phyloP scores from a whole-genome alignment of 2,797 vertebrate genomes.

The Ispidina picta region DNA sequence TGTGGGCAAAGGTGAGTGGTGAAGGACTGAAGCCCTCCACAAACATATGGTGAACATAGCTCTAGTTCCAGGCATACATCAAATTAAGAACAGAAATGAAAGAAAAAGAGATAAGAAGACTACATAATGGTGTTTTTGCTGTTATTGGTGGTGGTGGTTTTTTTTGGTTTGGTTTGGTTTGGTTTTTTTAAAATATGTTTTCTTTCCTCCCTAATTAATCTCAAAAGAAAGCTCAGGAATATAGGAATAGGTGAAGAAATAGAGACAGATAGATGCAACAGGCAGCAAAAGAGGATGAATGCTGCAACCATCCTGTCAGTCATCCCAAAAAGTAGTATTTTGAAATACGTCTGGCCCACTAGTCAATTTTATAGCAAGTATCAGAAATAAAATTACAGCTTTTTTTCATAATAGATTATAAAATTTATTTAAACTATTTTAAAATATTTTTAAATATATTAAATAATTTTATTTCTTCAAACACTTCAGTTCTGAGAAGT shows the following conservation, averaged over 20 bases:
- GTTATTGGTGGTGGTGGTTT: too few species aligned
- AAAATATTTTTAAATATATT: too few species aligned
- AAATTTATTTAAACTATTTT: not conserved
- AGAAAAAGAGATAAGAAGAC: not conserved
- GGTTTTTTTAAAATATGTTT: rapidly evolving
- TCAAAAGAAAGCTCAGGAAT: not conserved
- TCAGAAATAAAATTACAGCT: not conserved
- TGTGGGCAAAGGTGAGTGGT: not conserved
- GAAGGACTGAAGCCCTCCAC: not conserved
- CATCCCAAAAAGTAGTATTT: not conserved
- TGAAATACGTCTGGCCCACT: not conserved
- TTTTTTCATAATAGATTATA: not conserved
- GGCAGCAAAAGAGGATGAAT: not conserved
- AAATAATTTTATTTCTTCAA: not conserved
- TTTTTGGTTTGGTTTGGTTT: too few species aligned
- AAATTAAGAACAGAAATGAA: not conserved
- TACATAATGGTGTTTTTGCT: not conserved
- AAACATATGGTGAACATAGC: not conserved
- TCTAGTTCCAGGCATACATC: not conserved
- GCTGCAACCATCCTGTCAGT: not conserved
- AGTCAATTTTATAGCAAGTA: not conserved
- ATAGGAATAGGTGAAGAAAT: not conserved
- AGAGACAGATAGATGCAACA: not conserved
- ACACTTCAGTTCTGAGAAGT: not conserved
- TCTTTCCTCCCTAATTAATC: not conserved